These are phyloP conservation scores for Chiloscyllium plagiosum DNA, from an alignment of 2,113 vertebrate species.

Conservation along the genomic window DNA sequence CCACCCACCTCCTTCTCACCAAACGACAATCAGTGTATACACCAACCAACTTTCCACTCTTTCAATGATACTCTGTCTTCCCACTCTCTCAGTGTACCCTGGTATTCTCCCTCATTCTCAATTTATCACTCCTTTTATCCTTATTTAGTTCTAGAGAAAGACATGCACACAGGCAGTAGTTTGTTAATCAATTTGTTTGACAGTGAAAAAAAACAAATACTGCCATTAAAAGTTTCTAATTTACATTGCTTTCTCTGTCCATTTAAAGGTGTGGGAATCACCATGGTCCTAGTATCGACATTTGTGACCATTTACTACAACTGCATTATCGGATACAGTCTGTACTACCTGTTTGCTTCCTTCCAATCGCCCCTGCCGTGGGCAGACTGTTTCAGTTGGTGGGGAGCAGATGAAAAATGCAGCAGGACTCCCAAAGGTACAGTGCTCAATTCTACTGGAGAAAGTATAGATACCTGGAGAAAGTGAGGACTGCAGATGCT, in stretches of 20 bases:
- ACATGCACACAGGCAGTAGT: neutral
- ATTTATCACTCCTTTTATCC: neutral
- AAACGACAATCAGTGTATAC: neutral
- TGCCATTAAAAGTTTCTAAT: neutral
- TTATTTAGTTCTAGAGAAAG: neutral
- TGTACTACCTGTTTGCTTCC: constrained; percentile 89
- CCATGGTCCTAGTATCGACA: constrained; percentile 73
- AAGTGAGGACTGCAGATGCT: no score
- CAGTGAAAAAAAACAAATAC: neutral
- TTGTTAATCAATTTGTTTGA: neutral
- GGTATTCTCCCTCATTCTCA: neutral
- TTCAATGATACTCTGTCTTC: neutral
- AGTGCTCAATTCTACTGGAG: neutral
- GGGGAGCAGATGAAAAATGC: constrained; percentile 57
- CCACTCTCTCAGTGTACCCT: neutral
- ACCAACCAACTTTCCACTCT: neutral
- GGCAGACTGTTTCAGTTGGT: constrained; percentile 63
- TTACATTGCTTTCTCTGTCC: constrained; percentile 3
- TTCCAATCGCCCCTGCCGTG: constrained; percentile 81
- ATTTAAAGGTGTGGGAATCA: constrained; percentile 76
- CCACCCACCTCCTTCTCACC: neutral
- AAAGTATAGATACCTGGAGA: neutral
- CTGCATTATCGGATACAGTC: constrained; percentile 80
- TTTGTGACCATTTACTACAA: constrained; percentile 83
- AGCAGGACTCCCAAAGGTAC: constrained; percentile 63